Evolutionary conservation across 2,797 vertebrate genomes (phyloP).

Genomic region (Perodicticus potto): DNA sequence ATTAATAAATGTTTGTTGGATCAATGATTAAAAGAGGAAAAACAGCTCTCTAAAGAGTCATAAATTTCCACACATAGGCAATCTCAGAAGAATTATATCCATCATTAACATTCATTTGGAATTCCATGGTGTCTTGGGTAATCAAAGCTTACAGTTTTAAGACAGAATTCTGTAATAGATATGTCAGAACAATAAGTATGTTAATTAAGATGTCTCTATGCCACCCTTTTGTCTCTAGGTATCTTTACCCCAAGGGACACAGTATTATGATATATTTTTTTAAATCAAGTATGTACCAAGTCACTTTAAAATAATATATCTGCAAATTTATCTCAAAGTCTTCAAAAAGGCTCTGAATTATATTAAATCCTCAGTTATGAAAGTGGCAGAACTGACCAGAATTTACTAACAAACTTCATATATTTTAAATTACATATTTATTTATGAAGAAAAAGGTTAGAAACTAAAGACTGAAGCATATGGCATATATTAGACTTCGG

Average conservation of each 20-base stretch:
- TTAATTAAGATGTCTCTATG: constrained; percentile 23
- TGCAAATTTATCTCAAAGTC: constrained; percentile 47
- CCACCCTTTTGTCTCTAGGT: not conserved
- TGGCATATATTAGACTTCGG: not conserved
- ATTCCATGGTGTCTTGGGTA: constrained; percentile 32
- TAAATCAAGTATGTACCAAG: not conserved
- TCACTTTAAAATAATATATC: constrained; percentile 38
- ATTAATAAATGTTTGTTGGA: constrained; percentile 58
- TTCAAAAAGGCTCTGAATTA: constrained; percentile 53
- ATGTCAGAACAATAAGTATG: constrained; percentile 48
- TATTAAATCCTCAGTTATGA: constrained; percentile 36
- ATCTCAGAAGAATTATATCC: constrained; percentile 42
- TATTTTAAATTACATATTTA: constrained; percentile 35
- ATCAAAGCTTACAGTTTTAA: constrained; percentile 58
- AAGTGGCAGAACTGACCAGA: not conserved
- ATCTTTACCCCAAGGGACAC: not conserved
- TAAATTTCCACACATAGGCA: constrained; percentile 24
- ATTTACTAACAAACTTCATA: constrained; percentile 32
- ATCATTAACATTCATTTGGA: constrained; percentile 60
- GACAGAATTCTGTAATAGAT: constrained; percentile 33
- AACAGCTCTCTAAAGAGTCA: constrained; percentile 21
- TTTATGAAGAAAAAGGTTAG: constrained; percentile 15
- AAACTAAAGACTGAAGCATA: constrained; percentile 13
- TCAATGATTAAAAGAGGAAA: constrained; percentile 59
- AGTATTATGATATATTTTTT: not conserved